Conservation (phyloP, 2,797 vertebrate genomes). For the Protosalanx chinensis region DNA sequence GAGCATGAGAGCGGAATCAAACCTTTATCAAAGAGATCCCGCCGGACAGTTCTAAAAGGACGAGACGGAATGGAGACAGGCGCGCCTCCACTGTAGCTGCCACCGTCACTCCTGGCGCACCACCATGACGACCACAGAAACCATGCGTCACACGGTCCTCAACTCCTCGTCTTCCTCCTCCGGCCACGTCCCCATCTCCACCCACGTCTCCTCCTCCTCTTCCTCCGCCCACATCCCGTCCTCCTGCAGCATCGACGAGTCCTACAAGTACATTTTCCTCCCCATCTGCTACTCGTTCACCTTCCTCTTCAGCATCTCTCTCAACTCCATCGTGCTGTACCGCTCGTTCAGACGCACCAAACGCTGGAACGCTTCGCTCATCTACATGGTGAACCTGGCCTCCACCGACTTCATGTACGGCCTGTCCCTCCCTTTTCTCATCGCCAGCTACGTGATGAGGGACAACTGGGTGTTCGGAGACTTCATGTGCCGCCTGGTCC, state of each 20-base stretch:
- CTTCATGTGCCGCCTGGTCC: constrained; percentile 82
- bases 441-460: constrained; percentile 79
- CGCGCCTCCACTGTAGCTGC: not conserved
- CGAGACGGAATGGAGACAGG: constrained; percentile 16
- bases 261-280: constrained; percentile 84
- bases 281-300: constrained; percentile 83
- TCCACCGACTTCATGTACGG: constrained; percentile 84
- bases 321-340: constrained; percentile 79
- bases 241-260: constrained; percentile 80
- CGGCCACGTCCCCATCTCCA: not conserved
- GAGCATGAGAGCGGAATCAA: not conserved
- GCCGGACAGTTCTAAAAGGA: not conserved
- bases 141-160: constrained; percentile 8
- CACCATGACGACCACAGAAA: constrained; percentile 27
- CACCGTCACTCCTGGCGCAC: not conserved
- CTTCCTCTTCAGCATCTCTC: constrained; percentile 78
- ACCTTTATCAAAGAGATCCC: not conserved
- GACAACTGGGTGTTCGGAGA: constrained; percentile 83
- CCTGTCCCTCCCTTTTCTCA: constrained; percentile 78
- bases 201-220: constrained; percentile 6
- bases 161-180: constrained; percentile 16
- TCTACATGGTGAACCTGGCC: constrained; percentile 84
- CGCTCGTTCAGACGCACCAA: constrained; percentile 74
- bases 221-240: constrained; percentile 25
- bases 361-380: constrained; percentile 80